Evolutionary conservation across 2,888 invertebrate genomes (phyloP), one percentile per base, ranked within the genome.

Genomic region (Trichogramma dendrolimi): DNA sequence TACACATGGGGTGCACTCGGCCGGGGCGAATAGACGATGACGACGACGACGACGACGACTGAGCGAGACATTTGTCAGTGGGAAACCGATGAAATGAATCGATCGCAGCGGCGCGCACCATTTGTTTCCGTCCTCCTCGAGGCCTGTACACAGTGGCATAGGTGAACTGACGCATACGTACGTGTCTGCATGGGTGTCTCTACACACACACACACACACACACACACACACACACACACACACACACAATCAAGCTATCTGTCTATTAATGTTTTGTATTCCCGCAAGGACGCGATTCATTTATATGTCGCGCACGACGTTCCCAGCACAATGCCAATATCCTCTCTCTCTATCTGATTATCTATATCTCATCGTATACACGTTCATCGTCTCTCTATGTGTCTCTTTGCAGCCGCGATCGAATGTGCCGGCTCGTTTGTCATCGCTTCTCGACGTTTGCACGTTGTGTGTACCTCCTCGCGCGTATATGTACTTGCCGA

Each of bases 231-330:
- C 27, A 27, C 73, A 74, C 27, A 27, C 27, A 27, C 27, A 27
- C 27, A 27, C 27, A 27, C 27, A 27, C 73, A 74, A 75, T 73
- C 72, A 71, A 72, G 72, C 69, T 68, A 69, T 71, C 72, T 73
- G 72, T 77, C 75, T 73, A 77, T 76, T 77, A 77, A 76, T 74
- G 75, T 73, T 77, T 75, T 73, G 73, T 75, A 74, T 75, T 73
- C 75, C 72, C 69, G 70, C 70, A 73, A 75, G 72, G 75, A 74
- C 73, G 63, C 72, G 73, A 75, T 77, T 77, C 75, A 77, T 77
- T 77, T 76, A 76, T 77, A 76, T 72, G 67, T 70, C 67, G 58
- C 61, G 65, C 54, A 52, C 47, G 58, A 54, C 49, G 50, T 58
- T 48, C 48, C 57, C 39, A 27, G 49, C 58, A 60, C 69, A 71